Percentiles rank a stretch among this genome's conserved stretches.
Conservation (phyloP, 2,797 vertebrate species). For the Distichodus sexfasciatus region DNA sequence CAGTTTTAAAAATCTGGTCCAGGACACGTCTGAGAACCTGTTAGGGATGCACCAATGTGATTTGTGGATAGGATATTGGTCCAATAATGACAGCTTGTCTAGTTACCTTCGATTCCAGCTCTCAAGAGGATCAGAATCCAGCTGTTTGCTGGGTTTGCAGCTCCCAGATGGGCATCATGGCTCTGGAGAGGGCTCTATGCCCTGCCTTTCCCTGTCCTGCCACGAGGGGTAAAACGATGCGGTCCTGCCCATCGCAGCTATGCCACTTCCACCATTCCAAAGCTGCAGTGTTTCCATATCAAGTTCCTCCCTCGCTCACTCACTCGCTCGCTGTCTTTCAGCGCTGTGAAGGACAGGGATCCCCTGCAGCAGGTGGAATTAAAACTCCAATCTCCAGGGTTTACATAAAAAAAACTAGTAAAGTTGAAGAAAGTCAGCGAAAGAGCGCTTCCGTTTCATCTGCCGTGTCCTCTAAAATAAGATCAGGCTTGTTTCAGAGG, state of each 20-base stretch:
- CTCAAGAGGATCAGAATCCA: too few relatives aligned
- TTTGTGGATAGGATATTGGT: too few relatives aligned
- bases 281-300: slow-evolving; percentile 62
- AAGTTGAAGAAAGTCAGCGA: too few relatives aligned
- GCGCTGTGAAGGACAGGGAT: slow-evolving; percentile 17
- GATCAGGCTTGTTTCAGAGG: not conserved
- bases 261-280: slow-evolving; percentile 58
- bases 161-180: too few relatives aligned
- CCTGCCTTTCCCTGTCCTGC: slow-evolving; percentile 56
- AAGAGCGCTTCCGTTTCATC: not conserved
- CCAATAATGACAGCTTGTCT: too few relatives aligned
- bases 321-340: not conserved
- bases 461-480: not conserved
- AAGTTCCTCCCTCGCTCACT: slow-evolving; percentile 41
- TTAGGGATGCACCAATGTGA: too few relatives aligned
- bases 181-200: too few relatives aligned
- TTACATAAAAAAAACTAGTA: not conserved
- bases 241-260: slow-evolving; percentile 71
- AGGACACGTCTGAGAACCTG: too few relatives aligned
- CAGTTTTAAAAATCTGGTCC: too few relatives aligned
- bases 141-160: too few relatives aligned
- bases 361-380: not conserved
- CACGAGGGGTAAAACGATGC: slow-evolving; percentile 75
- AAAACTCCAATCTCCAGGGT: not conserved
- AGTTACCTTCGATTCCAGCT: too few relatives aligned